Evolutionary conservation across 1,140 invertebrate species (phyloP).

Genomic region (Calosoma granatense): DNA sequence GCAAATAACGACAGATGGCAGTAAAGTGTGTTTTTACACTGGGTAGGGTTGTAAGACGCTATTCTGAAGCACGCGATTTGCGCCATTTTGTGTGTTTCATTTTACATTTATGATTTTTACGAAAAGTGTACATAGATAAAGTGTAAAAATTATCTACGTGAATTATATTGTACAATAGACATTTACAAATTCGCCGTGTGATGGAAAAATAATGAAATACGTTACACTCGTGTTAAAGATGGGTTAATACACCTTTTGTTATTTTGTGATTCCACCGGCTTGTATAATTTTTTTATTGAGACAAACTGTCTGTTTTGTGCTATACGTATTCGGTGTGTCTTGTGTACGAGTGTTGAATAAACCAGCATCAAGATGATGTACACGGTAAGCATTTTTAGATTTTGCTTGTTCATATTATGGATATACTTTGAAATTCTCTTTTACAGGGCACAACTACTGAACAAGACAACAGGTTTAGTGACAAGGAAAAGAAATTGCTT

Average conservation of each 20-base stretch:
- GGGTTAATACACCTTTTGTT: not conserved
- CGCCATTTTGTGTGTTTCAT: conserved; percentile 4
- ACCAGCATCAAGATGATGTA: conserved; percentile 38
- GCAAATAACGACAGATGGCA: too few species aligned
- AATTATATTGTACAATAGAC: not conserved
- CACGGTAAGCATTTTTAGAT: conserved; percentile 34
- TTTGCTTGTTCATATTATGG: not conserved
- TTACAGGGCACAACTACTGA: conserved; percentile 92
- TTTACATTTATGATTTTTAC: not conserved
- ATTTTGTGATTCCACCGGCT: not conserved
- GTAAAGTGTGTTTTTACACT: too few species aligned
- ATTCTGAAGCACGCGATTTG: not conserved
- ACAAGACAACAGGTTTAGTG: conserved; percentile 96
- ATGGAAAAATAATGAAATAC: not conserved
- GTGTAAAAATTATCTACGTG: not conserved
- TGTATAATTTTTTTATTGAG: not conserved
- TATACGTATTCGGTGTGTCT: conserved; percentile 6
- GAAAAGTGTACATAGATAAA: not conserved
- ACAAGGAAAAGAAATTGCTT: conserved; percentile 98
- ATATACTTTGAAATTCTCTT: not conserved
- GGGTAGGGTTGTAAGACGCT: not conserved
- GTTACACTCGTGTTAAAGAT: not conserved
- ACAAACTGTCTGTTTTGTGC: not conserved
- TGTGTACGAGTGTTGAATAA: not conserved
- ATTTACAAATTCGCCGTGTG: not conserved